Evolutionary conservation across 1,140 invertebrate species (phyloP).

Genomic region (Eriosoma lanigerum): DNA sequence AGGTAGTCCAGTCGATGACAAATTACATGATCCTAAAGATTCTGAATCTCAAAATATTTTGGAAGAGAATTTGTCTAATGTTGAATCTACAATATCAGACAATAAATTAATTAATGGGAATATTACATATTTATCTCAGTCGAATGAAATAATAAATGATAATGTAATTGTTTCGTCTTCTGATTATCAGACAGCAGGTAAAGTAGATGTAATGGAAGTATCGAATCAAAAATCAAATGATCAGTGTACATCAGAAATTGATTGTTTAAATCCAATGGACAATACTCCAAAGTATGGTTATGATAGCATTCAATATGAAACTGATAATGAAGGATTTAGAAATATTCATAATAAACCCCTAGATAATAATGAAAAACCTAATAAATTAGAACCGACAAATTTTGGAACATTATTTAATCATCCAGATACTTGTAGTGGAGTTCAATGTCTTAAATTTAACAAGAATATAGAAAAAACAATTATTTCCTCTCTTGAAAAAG

Average conservation of each 20-base stretch:
- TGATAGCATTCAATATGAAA: not conserved
- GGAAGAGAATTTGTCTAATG: not conserved
- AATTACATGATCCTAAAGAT: not conserved
- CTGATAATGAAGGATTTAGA: not conserved
- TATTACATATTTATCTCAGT: not conserved
- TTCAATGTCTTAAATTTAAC: constrained; percentile 26
- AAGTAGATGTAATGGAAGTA: not conserved
- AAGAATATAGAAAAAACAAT: constrained; percentile 8
- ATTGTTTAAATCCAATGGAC: not conserved
- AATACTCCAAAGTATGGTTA: not conserved
- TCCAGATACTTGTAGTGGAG: constrained; percentile 29
- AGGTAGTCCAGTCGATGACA: not conserved
- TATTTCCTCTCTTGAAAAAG: not conserved
- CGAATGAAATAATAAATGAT: not conserved
- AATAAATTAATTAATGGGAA: not conserved
- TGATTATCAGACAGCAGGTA: not conserved
- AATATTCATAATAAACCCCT: not conserved
- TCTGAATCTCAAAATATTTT: not conserved
- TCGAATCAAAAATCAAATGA: constrained; percentile 18
- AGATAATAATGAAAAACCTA: not conserved
- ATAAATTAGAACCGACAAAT: constrained; percentile 22
- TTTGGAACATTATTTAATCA: constrained; percentile 38
- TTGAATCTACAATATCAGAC: not conserved
- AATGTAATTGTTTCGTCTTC: not conserved
- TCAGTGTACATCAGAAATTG: constrained; percentile 21